Evolutionary conservation across 2,797 vertebrate genomes (phyloP), one percentile per base, ranked within the genome.

Genomic region (Sebastes matsubarae): DNA sequence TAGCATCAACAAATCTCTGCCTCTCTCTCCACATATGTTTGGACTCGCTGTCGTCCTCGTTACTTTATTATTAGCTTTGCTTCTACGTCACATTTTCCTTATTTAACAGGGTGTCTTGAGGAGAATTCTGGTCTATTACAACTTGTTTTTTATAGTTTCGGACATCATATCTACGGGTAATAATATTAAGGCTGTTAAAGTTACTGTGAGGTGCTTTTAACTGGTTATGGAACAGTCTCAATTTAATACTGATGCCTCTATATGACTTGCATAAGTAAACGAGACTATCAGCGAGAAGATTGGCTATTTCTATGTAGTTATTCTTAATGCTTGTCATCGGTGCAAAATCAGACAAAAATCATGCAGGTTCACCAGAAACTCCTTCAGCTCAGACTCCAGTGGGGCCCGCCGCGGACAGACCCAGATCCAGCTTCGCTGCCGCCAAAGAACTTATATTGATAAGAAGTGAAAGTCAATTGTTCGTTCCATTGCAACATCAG

Each of bases 21-120:
- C 60, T 83, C 84, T 69, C 68, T 57, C 75, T 38, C 68, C 61
- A 13, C 81, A 79, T 80, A 72, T 36, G 63, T 78, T 79, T 75
- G 42, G 82, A 74, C 74, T 72, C 65, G 63, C 80, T 67, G 73
- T 66, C 87, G 20, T 73, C 71, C 77, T 68, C 42, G 10, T 66
- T 82, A 20, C 70, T 78, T 77, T 84, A 85, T 86, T 85, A 75
- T 85, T 85, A 83, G 71, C 64, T 75, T 27, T n/a, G 16, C 65
- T 72, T 59, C 58, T 79, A 74, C 67, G 75, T 89, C 85, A 88
- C 81, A 29, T 52, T 70, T 78, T 75, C 71, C 74, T 71, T 85
- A 63, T 82, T 81, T 75, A 76, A 77, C 59, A 4, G 4, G 5
- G 38, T 57, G 67, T 77, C 72, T 80, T 38, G 34, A 38, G 67